These are phyloP conservation scores for Nemapogon koenigi DNA, from an alignment of 2,888 invertebrate species.

Conservation along the genomic window DNA sequence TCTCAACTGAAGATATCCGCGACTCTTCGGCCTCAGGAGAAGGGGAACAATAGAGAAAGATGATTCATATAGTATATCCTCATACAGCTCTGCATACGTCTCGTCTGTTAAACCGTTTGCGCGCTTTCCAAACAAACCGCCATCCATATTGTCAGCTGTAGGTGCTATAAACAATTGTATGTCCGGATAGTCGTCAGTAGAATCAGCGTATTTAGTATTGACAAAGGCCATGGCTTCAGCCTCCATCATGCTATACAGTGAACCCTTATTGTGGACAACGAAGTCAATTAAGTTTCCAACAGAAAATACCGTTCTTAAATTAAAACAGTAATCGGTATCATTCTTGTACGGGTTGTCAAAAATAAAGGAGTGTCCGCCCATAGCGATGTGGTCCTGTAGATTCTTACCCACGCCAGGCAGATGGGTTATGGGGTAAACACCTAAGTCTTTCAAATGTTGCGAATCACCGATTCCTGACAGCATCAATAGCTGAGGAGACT, in stretches of 20 bases:
- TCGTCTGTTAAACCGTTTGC: conserved; percentile 72
- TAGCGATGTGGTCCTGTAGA: conserved; percentile 83
- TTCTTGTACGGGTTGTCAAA: conserved; percentile 68
- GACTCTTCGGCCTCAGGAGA: conserved; percentile 75
- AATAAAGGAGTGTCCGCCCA: conserved; percentile 78
- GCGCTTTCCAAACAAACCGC: conserved; percentile 72
- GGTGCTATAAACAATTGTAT: conserved; percentile 79
- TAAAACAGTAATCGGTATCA: conserved; percentile 69
- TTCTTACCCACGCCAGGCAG: conserved; percentile 80
- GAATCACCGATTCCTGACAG: conserved; percentile 81
- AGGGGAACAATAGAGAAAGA: conserved; percentile 73
- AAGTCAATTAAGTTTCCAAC: conserved; percentile 69
- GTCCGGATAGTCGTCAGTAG: conserved; percentile 76
- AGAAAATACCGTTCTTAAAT: conserved; percentile 70
- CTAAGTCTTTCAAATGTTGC: conserved; percentile 65
- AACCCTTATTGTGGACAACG: conserved; percentile 64
- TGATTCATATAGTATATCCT: conserved; percentile 72
- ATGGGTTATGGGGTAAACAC: conserved; percentile 67
- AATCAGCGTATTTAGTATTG: conserved; percentile 74
- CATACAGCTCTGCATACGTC: conserved; percentile 72
- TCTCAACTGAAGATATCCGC: conserved; percentile 71
- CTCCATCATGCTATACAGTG: conserved; percentile 77
- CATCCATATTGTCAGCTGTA: conserved; percentile 79
- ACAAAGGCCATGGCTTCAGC: conserved; percentile 82
- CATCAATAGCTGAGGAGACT: conserved; percentile 87